A percentile compares a stretch with the other conserved stretches of the same genome.
These are phyloP conservation scores for Allophyes oxyacanthae DNA, from an alignment of 2,888 invertebrate genomes.

Conservation along the genomic window DNA sequence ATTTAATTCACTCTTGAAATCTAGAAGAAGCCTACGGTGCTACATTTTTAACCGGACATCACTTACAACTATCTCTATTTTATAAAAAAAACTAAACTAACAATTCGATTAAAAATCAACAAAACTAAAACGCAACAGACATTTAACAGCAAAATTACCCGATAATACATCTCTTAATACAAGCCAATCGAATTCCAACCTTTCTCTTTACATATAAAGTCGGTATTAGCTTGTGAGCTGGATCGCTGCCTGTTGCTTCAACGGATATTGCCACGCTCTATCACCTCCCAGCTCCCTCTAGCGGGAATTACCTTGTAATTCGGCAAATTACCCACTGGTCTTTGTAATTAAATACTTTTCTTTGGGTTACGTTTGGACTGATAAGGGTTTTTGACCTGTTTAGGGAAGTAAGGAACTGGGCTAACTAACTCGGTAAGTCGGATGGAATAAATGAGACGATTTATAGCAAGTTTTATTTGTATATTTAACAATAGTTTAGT, in stretches of 20 bases:
- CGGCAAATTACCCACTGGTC: constrained; percentile 82
- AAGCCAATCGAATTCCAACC: constrained; percentile 7
- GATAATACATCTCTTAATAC: constrained; percentile 30
- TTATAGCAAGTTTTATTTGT: too few relatives aligned
- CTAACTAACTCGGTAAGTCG: too few relatives aligned
- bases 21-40: too few relatives aligned
- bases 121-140: constrained; percentile 43
- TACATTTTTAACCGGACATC: too few relatives aligned
- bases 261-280: constrained; percentile 84
- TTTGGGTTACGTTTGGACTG: constrained; percentile 41
- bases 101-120: constrained; percentile 41
- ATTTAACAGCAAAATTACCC: constrained; percentile 51
- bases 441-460: too few relatives aligned
- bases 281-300: constrained; percentile 74
- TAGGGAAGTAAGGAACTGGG: not conserved
- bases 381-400: constrained; percentile 36
- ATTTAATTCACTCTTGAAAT: too few relatives aligned
- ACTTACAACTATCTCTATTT: too few relatives aligned
- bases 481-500: too few relatives aligned
- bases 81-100: not conserved
- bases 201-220: not conserved
- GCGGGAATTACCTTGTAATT: constrained; percentile 84
- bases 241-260: constrained; percentile 77
- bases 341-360: constrained; percentile 83
- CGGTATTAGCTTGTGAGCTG: constrained; percentile 2